Conservation (phyloP, 2,797 vertebrate genomes). For the Helarctos malayanus region DNA sequence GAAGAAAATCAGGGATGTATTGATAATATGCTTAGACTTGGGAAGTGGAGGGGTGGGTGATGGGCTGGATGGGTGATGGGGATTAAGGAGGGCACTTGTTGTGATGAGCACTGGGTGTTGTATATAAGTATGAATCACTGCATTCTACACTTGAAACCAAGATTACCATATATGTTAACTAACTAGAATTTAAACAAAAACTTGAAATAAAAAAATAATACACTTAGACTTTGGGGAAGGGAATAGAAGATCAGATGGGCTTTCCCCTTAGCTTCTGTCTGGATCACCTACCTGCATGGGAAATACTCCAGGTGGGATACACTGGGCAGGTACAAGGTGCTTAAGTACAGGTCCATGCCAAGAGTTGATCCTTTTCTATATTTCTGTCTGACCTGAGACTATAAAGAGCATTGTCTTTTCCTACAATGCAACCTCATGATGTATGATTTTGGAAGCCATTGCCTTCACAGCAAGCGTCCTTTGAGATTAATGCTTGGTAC, state of each 20-base stretch:
- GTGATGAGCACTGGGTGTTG: background rate
- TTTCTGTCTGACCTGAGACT: background rate
- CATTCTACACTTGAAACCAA: background rate
- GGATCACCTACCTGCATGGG: background rate
- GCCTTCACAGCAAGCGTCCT: rapidly evolving
- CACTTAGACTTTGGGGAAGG: rapidly evolving
- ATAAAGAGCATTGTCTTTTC: no score
- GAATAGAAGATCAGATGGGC: rapidly evolving
- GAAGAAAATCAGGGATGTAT: background rate
- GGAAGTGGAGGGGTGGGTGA: background rate
- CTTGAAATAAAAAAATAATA: background rate
- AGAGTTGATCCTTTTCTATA: rapidly evolving
- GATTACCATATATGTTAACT: background rate
- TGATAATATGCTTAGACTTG: rapidly evolving
- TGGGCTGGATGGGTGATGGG: background rate
- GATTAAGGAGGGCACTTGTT: background rate
- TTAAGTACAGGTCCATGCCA: rapidly evolving
- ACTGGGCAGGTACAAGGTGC: rapidly evolving
- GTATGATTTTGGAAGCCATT: background rate
- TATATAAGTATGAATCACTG: background rate
- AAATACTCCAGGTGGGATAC: background rate
- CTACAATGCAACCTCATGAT: rapidly evolving
- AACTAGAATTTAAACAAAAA: background rate
- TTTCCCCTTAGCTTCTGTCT: background rate
- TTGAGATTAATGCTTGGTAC: background rate